These are phyloP conservation scores for Lacerta viridis DNA, from an alignment of 2,797 vertebrate species.

Conservation along the genomic window DNA sequence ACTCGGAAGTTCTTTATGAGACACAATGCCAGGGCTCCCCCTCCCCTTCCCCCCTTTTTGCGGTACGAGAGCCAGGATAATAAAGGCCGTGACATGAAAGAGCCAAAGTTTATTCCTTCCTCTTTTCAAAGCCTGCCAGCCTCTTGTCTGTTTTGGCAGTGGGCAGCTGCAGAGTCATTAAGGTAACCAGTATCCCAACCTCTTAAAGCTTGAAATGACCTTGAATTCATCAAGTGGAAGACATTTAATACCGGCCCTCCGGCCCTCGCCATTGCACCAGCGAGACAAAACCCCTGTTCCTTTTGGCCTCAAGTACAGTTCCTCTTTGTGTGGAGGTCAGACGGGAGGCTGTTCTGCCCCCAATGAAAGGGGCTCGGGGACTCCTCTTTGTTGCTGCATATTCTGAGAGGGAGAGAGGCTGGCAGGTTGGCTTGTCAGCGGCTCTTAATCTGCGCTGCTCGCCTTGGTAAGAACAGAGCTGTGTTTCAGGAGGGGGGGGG, in stretches of 20 bases:
- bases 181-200: neutral
- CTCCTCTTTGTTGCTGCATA: conserved; percentile 38
- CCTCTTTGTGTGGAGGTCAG: conserved; percentile 63
- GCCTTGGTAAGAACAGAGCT: conserved; percentile 1
- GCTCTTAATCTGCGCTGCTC: conserved; percentile 22
- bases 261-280: neutral
- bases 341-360: conserved; percentile 45
- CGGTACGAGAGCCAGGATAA: conserved; percentile 33
- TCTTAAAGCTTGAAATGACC: neutral
- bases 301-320: conserved; percentile 38
- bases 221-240: conserved; percentile 11
- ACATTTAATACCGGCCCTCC: conserved; percentile 25
- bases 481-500: neutral
- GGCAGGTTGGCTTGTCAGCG: conserved; percentile 16
- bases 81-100: conserved; percentile 42
- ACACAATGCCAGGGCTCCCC: neutral
- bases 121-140: conserved; percentile 42
- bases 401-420: neutral
- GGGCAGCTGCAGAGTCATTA: conserved; percentile 18
- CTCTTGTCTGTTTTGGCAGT: conserved; percentile 39
- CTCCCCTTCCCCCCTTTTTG: neutral
- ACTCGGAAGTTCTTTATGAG: neutral
- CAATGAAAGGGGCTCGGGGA: conserved; percentile 47
- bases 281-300: neutral
- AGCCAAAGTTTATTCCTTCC: conserved; percentile 4